Evolutionary conservation across 2,888 invertebrate species (phyloP).

Genomic region (Lasius platythorax): DNA sequence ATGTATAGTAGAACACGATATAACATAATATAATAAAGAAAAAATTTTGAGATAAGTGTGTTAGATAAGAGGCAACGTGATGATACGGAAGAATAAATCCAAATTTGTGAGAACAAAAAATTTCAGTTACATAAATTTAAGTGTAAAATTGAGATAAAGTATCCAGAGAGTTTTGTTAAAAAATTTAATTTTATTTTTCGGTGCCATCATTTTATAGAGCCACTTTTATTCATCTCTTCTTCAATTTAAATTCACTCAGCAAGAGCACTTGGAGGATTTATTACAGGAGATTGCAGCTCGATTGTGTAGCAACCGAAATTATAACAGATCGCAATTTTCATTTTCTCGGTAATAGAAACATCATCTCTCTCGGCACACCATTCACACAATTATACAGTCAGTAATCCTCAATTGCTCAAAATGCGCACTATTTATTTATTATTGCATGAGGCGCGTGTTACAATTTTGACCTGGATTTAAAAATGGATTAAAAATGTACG

Average conservation of each 20-base stretch:
- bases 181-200: background rate
- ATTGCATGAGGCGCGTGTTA: background rate
- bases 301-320: slow-evolving; percentile 17
- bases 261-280: background rate
- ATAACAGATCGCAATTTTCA: background rate
- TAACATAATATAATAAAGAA: background rate
- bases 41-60: background rate
- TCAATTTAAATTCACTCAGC: background rate
- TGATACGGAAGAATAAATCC: background rate
- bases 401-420: slow-evolving; percentile 3
- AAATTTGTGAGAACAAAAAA: background rate
- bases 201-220: background rate
- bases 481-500: slow-evolving; percentile 17
- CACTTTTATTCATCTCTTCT: background rate
- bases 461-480: slow-evolving; percentile 11
- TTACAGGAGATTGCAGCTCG: slow-evolving; percentile 13
- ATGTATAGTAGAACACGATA: background rate
- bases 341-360: slow-evolving; percentile 22
- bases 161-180: background rate
- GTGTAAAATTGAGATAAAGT: slow-evolving; percentile 1
- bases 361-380: background rate
- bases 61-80: background rate
- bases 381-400: background rate
- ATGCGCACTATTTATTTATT: slow-evolving; percentile 31
- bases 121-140: background rate